These are phyloP conservation scores for Helostoma temminkii DNA, from an alignment of 2,797 vertebrate genomes.

Conservation along the genomic window DNA sequence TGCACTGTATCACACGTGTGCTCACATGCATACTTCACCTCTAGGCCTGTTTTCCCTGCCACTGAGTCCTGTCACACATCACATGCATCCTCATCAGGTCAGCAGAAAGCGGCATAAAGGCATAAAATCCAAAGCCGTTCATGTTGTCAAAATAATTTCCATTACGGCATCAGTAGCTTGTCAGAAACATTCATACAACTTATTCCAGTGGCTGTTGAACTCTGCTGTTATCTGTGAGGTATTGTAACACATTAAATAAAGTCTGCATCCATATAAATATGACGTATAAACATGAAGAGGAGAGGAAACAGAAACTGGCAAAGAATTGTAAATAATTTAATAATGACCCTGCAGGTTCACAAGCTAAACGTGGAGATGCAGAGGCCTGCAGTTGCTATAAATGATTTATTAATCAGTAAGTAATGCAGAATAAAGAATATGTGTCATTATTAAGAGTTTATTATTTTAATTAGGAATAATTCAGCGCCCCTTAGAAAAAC, in stretches of 20 bases:
- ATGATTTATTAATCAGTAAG: slow-evolving; percentile 2
- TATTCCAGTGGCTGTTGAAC: not conserved
- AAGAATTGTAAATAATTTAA: not conserved
- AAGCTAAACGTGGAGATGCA: slow-evolving; percentile 3
- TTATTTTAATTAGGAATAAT: too few species aligned
- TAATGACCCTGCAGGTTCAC: slow-evolving; percentile 7
- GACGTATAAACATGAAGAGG: not conserved
- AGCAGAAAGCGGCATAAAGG: slow-evolving; percentile 1
- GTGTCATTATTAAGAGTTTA: slow-evolving; percentile 9
- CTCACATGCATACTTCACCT: slow-evolving; percentile 27
- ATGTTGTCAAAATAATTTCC: not conserved
- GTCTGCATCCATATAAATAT: not conserved
- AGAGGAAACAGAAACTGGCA: not conserved
- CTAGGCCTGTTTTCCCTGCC: slow-evolving; percentile 35
- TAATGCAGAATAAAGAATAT: slow-evolving; percentile 7
- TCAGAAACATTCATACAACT: slow-evolving; percentile 1
- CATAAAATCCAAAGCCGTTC: not conserved
- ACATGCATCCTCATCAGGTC: slow-evolving; percentile 36
- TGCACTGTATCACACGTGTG: slow-evolving; percentile 3
- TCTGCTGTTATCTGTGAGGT: not conserved
- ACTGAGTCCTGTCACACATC: slow-evolving; percentile 54
- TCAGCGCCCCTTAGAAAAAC: not conserved
- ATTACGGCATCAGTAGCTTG: not conserved
- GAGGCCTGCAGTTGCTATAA: too few species aligned
- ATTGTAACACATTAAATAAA: not conserved